Evolutionary conservation across 2,113 vertebrate species (phyloP).

Genomic region (Jaculus jaculus): DNA sequence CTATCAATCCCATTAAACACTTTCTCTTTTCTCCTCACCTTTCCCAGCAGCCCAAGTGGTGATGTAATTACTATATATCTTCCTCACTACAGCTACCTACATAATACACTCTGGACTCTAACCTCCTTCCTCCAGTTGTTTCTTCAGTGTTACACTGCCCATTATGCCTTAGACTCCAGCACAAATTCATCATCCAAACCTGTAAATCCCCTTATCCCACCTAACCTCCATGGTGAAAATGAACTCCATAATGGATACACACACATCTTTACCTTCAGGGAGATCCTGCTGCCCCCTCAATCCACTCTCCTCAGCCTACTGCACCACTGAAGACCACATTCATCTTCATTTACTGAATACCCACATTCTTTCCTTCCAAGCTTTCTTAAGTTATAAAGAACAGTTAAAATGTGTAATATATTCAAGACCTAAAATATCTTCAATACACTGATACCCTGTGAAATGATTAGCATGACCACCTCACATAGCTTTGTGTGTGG

Average conservation of each 20-base stretch:
- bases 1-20: background rate
- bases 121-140: background rate
- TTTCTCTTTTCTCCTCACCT: background rate
- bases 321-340: rapidly evolving
- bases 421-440: background rate
- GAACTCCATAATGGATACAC: background rate
- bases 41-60: background rate
- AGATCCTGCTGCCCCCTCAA: no score
- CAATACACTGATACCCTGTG: background rate
- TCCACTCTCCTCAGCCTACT: background rate
- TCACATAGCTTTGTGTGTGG: background rate
- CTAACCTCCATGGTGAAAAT: background rate
- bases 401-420: background rate
- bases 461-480: background rate
- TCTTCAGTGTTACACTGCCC: background rate
- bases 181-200: background rate
- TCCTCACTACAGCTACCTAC: background rate
- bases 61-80: background rate
- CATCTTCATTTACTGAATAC: background rate
- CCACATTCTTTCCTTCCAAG: background rate
- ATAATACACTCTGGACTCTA: background rate
- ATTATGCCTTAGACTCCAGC: background rate
- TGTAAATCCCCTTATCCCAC: background rate
- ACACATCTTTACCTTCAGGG: rapidly evolving
- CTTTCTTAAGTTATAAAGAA: background rate